phyloP scores from a whole-genome alignment of 92 coral and sea anemone species.

The Umimayanthus kanabou region DNA sequence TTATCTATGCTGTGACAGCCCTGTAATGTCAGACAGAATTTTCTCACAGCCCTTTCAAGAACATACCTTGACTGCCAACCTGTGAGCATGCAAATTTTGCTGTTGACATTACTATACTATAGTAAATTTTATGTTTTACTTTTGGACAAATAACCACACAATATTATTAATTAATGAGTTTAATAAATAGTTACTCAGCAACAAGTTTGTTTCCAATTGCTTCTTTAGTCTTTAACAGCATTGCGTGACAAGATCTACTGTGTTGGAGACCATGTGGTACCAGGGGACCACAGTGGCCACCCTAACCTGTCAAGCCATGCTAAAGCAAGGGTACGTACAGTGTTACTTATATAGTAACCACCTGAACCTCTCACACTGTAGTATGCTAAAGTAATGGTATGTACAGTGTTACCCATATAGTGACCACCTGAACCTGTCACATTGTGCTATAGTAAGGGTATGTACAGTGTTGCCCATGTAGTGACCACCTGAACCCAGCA shows the following conservation, averaged over 20 bases:
- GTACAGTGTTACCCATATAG: neutral
- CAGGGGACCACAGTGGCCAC: constrained; percentile 93
- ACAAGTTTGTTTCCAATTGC: neutral
- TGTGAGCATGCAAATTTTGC: no score
- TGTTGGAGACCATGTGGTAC: constrained; percentile 74
- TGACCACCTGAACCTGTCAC: constrained; percentile 41
- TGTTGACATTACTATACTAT: no score
- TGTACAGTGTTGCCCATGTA: neutral
- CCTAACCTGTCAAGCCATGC: constrained; percentile 70
- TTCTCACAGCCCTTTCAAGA: no score
- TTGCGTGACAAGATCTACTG: constrained; percentile 92
- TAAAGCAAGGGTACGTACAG: constrained; percentile 68
- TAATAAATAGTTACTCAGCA: neutral
- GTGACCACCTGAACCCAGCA: neutral
- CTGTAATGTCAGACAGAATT: no score
- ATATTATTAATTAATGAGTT: neutral
- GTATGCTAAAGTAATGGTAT: constrained; percentile 51
- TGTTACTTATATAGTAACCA: neutral
- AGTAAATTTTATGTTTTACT: no score
- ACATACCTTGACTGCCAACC: no score
- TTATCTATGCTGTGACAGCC: no score
- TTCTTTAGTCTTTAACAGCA: constrained; percentile 69
- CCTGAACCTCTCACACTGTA: no score
- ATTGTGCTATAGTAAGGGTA: constrained; percentile 73
- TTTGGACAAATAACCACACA: neutral